Conservation (phyloP, 2,797 vertebrate genomes). For the Scleropages formosus region DNA sequence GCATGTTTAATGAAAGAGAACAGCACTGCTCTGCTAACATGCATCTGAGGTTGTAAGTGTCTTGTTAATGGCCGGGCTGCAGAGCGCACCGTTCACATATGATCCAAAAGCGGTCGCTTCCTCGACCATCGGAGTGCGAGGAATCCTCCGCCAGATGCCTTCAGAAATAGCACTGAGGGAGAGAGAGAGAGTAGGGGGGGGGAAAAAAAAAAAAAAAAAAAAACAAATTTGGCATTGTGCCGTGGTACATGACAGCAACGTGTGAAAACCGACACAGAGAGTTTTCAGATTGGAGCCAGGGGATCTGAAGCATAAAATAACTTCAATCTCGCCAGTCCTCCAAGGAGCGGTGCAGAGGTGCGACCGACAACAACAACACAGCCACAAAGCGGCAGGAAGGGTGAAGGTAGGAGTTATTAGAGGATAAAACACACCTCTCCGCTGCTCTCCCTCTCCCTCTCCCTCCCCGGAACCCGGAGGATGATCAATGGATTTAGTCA, state of each 20-base stretch:
- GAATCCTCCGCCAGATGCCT: conserved; percentile 63
- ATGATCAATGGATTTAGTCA: conserved; percentile 99
- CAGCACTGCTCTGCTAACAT: too few relatives aligned
- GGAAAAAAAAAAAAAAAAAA: neutral
- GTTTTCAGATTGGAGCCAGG: conserved; percentile 97
- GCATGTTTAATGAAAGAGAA: too few relatives aligned
- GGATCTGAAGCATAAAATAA: conserved; percentile 99
- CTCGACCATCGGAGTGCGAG: neutral
- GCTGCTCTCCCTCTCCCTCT: conserved; percentile 81
- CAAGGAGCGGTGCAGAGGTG: conserved; percentile 85
- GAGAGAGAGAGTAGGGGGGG: neutral
- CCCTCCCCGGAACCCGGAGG: conserved; percentile 87
- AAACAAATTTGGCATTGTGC: conserved; percentile 75
- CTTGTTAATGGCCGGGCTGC: neutral
- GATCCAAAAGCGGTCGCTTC: neutral
- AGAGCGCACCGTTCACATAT: neutral
- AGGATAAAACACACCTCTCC: conserved; percentile 95
- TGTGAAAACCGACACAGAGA: conserved; percentile 98
- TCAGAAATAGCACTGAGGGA: conserved; percentile 39
- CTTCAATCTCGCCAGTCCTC: conserved; percentile 97
- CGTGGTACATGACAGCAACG: conserved; percentile 89
- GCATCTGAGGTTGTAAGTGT: neutral
- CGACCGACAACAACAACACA: conserved; percentile 91
- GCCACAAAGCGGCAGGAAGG: conserved; percentile 81
- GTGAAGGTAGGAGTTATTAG: conserved; percentile 99